Base-by-base conservation (phyloP, 2,113 vertebrate genomes). In the Donacobius atricapilla region DNA sequence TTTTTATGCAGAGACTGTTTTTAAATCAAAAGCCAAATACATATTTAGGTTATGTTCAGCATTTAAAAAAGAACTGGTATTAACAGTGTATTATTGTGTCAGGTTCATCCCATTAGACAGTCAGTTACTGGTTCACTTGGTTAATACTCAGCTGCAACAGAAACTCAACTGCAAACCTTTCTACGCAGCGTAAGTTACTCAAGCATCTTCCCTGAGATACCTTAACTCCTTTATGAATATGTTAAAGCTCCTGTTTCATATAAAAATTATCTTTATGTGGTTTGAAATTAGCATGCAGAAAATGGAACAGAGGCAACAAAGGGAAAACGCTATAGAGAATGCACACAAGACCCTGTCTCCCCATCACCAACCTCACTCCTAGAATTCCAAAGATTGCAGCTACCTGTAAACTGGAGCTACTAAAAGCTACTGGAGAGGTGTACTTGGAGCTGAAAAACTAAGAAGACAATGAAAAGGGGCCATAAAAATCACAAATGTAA, bases 401-500 rank as follows among this genome's bases (percentile, higher is more conserved):
- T 78, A 68, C 73, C 89, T 93, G 35, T 89, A 78, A 91, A 94
- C 35, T 40, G 39, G 0, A 93, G 68, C 65, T 85, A 79, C 65
- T 61, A 64, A 83, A 56, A 65, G 40, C 69, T 76, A 80, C 44
- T 21, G 13, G 6, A 66, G 50, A 51, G 18, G n/a, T 25, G 23
- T 18, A 51, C 42, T 44, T 35, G 37, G 70, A 83, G 53, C 40
- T 88, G 58, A 94, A 93, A 90, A 94, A 89, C 47, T 22, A 44
- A 89, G 48, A 44, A 70, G 21, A 89, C 4, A 14, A 91, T 54
- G 90, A 96, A 73, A 89, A 78, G 12, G 28, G 37, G 19, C 48
- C 83, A 69, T 11, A 92, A 93, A 95, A 93, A 86, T 87, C 69
- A 69, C 70, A 94, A 63, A 89, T 82, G 68, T 94, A 97, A 95